A percentile compares a stretch with the other conserved stretches of the same genome.
Evolutionary conservation across 2,888 invertebrate species (phyloP).

Genomic region (Brassicogethes aeneus): DNA sequence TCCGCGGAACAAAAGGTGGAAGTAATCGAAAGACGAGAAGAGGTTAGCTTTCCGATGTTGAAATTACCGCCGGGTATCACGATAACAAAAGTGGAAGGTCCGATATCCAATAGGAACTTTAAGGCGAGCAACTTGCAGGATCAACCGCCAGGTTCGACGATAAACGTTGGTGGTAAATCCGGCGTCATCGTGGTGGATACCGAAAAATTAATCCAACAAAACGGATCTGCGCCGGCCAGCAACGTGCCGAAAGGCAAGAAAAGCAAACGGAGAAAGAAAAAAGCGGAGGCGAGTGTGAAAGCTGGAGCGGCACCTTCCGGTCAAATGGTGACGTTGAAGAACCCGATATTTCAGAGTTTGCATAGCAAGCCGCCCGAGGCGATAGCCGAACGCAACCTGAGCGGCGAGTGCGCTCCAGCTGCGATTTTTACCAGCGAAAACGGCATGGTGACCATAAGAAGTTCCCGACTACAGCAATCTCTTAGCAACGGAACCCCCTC

Average conservation of each 20-base stretch:
- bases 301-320: conserved; percentile 14
- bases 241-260: conserved; percentile 34
- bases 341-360: conserved; percentile 65
- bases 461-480: conserved; percentile 50
- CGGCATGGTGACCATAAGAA: conserved; percentile 79
- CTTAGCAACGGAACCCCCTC: conserved; percentile 20
- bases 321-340: conserved; percentile 66
- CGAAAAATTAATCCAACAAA: conserved; percentile 45
- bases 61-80: conserved; percentile 39
- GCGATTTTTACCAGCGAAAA: conserved; percentile 62
- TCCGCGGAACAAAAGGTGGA: conserved; percentile 13
- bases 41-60: conserved; percentile 33
- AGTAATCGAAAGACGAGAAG: conserved; percentile 19
- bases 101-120: conserved; percentile 32
- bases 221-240: conserved; percentile 15
- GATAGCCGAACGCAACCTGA: conserved; percentile 33
- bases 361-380: conserved; percentile 34
- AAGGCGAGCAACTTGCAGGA: conserved; percentile 20
- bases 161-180: conserved; percentile 36
- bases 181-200: conserved; percentile 55
- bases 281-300: conserved; percentile 28
- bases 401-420: conserved; percentile 44
- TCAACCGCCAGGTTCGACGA: conserved; percentile 20
- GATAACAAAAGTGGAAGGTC: conserved; percentile 43
- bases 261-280: conserved; percentile 48